Conservation (phyloP, 2,888 invertebrate species). For the Isotomurus palustris region DNA sequence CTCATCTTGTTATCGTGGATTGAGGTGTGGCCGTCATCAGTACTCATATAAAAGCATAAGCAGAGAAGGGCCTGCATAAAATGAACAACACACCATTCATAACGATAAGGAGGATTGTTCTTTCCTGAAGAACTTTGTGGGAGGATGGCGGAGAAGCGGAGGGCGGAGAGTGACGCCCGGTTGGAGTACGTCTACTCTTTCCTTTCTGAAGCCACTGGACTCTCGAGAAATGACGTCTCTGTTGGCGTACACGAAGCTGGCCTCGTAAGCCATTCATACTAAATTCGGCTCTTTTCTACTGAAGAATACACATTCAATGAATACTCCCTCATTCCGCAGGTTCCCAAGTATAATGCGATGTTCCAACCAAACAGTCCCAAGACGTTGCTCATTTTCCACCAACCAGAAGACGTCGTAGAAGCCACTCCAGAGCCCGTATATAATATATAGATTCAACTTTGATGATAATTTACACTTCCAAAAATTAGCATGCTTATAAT, state of each 20-base stretch:
- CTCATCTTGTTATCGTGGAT: too few species aligned
- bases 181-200: slow-evolving; percentile 86
- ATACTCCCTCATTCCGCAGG: slow-evolving; percentile 51
- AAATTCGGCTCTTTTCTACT: background rate
- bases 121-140: too few species aligned
- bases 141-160: slow-evolving; percentile 51
- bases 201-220: slow-evolving; percentile 74
- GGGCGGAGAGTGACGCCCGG: slow-evolving; percentile 88
- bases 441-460: background rate
- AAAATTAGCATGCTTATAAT: too few species aligned
- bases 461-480: too few species aligned
- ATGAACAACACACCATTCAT: too few species aligned
- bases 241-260: slow-evolving; percentile 57
- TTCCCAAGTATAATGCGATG: slow-evolving; percentile 81
- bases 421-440: slow-evolving; percentile 50
- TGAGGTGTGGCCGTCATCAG: too few species aligned
- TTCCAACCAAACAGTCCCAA: slow-evolving; percentile 80
- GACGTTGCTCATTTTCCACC: slow-evolving; percentile 83
- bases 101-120: background rate
- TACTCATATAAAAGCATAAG: too few species aligned
- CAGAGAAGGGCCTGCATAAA: too few species aligned
- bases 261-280: slow-evolving; percentile 18
- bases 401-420: slow-evolving; percentile 76
- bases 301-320: background rate
- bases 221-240: slow-evolving; percentile 79